Base-by-base conservation (phyloP, 2,113 vertebrate species). In the Apteryx owenii region DNA sequence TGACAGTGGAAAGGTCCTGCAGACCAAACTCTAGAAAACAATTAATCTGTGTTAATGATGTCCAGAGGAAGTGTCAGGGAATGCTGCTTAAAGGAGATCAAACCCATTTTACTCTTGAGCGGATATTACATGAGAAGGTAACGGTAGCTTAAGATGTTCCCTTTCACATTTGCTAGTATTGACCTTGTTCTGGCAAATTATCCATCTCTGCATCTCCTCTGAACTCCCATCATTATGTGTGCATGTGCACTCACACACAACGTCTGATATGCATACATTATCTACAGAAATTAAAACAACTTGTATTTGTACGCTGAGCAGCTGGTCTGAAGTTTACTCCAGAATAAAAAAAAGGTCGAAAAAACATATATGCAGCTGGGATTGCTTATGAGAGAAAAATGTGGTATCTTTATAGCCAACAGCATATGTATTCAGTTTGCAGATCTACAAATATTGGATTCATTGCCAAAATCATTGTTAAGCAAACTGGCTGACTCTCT, bases 301-400 rank as follows among this genome's bases (percentile, higher is more conserved):
- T 95, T 94, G 75, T 88, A 92, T 96, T 94, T 97, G 91, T 94
- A 95, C 7, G 0, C 65, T 40, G 88, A 97, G 88, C 93, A 96
- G 85, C 93, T 92, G 92, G 81, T 84, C 93, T 96, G 84, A 91
- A 96, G 93, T 90, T 95, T 92, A 93, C 86, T 94, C 81, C 81
- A 85, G 88, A 92, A 95, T 46, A 79, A 85, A 56, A n/a, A 46
- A 33, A 36, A 91, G 38, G 8, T 85, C 88, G 61, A 42, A 75
- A 94, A 94, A 20, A 64, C 61, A 88, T 96, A 94, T 93, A 96
- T 85, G 94, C 91, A 96, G 87, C 94, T 96, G 95, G 83, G 95
- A 96, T 96, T 97, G 84, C 92, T 93, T 95, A 95, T 88, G 90
- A 97, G 77, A 65, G 84, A 96, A 97, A 96, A 96, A 95, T 78